Base-by-base conservation (phyloP, 2,888 invertebrate genomes). In the Lithophane semibrunnea region DNA sequence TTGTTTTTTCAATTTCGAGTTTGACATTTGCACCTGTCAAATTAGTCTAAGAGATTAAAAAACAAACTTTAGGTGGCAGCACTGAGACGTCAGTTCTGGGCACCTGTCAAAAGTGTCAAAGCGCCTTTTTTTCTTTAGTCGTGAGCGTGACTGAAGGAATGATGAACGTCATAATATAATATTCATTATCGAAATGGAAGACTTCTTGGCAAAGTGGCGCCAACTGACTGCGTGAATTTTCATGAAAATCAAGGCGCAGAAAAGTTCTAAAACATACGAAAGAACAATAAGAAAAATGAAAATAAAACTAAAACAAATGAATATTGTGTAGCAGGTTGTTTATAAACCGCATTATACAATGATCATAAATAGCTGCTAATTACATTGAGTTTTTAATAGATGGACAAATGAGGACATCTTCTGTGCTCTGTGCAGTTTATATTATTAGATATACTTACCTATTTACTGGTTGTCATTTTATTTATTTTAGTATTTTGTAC, bases 261-360 rank as follows among this genome's bases (percentile, higher is more conserved):
- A 73, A 73, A 42, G 24, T 29, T 65, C n/a, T 58, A 81, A 61
- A 77, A 69, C 44, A 75, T 29, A 13, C 16, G 47, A 72, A 49
- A 68, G 64, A 77, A 68, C 54, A 82, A 44, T 69, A 67, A 47
- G 60, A 73, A 73, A 66, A 42, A 60, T 54, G 21, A 29, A 60
- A 74, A 73, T 56, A 52, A 61, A 68, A 71, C 54, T 21, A 71
- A 75, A 80, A 75, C 52, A 75, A 80, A 61, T 69, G 61, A 56
- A 37, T 24, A 44, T 37, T 10, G 2, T 24, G 7, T 7, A 37
- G 24, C 42, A 76, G 58, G 54, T 81, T 85, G 29, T 81, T 76
- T 82, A 73, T 18, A 67, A 69, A 76, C 56, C 12, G 37, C 8
- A 18, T 16, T 18, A 42, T 16, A 49, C 18, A 37, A 10, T 64